These are phyloP conservation scores for Drosophila truncata DNA, from an alignment of 1,140 invertebrate species.

Conservation along the genomic window DNA sequence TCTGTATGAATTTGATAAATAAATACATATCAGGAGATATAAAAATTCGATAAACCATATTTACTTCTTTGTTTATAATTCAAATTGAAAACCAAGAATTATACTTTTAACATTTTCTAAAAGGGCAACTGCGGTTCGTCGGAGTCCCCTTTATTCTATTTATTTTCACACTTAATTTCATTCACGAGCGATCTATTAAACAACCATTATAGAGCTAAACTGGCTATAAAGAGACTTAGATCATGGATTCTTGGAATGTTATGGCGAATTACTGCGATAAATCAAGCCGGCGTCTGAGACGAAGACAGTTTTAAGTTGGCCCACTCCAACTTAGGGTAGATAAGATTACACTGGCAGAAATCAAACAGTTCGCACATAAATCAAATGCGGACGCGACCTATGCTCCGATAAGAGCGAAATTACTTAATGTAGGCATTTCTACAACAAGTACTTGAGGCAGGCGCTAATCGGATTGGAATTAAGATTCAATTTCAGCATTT, in stretches of 20 bases:
- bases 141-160: no score
- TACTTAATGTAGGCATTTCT: conserved; percentile 18
- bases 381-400: conserved; percentile 34
- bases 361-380: conserved; percentile 37
- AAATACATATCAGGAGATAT: neutral
- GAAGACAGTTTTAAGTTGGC: conserved; percentile 23
- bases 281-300: conserved; percentile 6
- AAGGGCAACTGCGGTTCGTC: neutral
- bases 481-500: neutral
- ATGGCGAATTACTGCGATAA: conserved; percentile 5
- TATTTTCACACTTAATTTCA: neutral
- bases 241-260: neutral
- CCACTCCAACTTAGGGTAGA: conserved; percentile 22
- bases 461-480: conserved; percentile 1
- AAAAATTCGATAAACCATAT: neutral
- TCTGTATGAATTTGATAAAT: neutral
- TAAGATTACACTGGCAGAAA: conserved; percentile 41
- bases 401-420: conserved; percentile 29
- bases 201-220: neutral
- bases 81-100: no score
- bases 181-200: conserved; percentile 2
- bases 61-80: no score
- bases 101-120: no score
- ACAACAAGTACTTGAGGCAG: conserved; percentile 3
- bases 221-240: conserved; percentile 5